Conservation (phyloP, 2,113 vertebrate species). For the Gallinago paraguaiae region DNA sequence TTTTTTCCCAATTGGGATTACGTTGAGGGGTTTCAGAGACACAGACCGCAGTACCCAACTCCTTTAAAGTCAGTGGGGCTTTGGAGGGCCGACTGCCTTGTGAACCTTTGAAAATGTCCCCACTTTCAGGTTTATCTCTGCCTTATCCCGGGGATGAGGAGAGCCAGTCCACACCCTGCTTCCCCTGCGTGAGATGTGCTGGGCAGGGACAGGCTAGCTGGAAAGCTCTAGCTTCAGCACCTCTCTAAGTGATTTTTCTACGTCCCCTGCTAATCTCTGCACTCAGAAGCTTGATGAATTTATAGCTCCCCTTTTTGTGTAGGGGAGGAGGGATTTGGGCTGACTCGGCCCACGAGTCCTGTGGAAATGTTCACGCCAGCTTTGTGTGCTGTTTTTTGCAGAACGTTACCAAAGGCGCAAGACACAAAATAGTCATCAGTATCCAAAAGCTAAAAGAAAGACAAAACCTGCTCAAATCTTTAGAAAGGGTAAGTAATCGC, state of each 20-base stretch:
- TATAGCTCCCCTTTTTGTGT: background rate
- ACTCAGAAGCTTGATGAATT: background rate
- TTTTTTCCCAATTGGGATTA: background rate
- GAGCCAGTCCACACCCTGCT: background rate
- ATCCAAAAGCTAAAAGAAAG: conserved; percentile 98
- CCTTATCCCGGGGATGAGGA: background rate
- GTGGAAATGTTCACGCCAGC: background rate
- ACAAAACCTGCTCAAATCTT: conserved; percentile 91
- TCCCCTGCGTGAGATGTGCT: background rate
- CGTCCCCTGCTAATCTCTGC: background rate
- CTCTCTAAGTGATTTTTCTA: background rate
- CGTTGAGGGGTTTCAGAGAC: background rate
- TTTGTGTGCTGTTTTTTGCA: conserved; percentile 67
- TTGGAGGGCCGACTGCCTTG: background rate
- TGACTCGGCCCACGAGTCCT: background rate
- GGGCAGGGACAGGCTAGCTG: background rate
- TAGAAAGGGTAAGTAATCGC: conserved; percentile 91
- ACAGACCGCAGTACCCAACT: background rate
- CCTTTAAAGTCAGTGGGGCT: background rate
- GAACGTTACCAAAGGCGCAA: conserved; percentile 98
- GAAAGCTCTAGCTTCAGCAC: background rate
- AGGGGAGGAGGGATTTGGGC: background rate
- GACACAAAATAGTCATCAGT: conserved; percentile 99
- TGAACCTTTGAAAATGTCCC: background rate
- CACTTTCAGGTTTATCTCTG: background rate